phyloP scores from a whole-genome alignment of 2,113 vertebrate genomes.

The Excalfactoria chinensis region DNA sequence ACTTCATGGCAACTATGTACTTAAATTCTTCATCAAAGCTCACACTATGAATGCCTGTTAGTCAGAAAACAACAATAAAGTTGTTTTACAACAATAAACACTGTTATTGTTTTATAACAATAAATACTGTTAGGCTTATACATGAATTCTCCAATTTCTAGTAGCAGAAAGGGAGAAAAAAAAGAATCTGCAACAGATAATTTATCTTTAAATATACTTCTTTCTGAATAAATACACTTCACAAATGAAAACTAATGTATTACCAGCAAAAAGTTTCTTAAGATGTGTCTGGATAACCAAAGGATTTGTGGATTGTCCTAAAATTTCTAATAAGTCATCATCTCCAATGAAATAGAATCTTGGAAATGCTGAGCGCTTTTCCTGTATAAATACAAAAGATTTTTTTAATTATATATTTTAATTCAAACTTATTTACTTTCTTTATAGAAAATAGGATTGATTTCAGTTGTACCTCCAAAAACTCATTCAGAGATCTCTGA shows the following conservation, averaged over 20 bases:
- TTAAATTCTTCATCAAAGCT: constrained; percentile 90
- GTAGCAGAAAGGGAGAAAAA: neutral
- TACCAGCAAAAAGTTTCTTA: constrained; percentile 97
- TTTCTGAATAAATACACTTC: neutral
- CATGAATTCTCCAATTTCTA: neutral
- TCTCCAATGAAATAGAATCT: constrained; percentile 98
- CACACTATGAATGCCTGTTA: constrained; percentile 92
- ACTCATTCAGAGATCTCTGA: constrained; percentile 97
- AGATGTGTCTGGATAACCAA: constrained; percentile 95
- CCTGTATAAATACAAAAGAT: constrained; percentile 77
- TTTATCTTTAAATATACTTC: neutral
- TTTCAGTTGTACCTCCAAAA: constrained; percentile 88
- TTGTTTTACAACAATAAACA: too few relatives aligned
- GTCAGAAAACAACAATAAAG: constrained; percentile 7
- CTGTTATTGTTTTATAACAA: too few relatives aligned
- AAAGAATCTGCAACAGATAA: neutral
- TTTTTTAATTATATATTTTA: neutral
- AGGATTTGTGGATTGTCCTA: constrained; percentile 94
- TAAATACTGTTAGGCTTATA: neutral
- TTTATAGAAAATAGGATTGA: neutral
- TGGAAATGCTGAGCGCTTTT: constrained; percentile 96
- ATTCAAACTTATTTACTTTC: neutral
- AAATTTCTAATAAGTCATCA: constrained; percentile 95
- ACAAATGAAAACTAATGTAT: neutral
- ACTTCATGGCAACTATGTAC: constrained; percentile 93